Base-by-base conservation (phyloP, 2,113 vertebrate genomes). In the cattle (Bos taurus) region DNA sequence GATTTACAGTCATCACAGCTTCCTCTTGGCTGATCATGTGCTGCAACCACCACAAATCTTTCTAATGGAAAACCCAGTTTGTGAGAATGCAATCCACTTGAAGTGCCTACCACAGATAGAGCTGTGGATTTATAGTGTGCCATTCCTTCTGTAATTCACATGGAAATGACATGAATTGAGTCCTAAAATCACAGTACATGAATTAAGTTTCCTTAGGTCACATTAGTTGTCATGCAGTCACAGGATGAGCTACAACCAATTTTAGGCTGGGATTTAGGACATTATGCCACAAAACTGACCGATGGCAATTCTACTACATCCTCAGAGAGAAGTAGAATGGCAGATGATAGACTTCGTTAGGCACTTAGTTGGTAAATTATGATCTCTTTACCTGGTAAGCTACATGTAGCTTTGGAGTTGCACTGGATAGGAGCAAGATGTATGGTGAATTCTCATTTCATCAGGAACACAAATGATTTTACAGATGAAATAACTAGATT, bases 11-110 rank as follows among this genome's bases (percentile, higher is more conserved):
- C 64, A 17, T 85, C 83, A 91, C 82, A 67, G 59, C 74, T 97
- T 84, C 81, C 62, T 87, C 83, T 87, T 92, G 88, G 40, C 93
- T 90, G 94, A 59, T 74, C 36, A 91, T 19, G 30, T 46, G 26
- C 85, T 46, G 59, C 77, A 36, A 36, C 85, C 83, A 94, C 90
- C 56, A 97, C 83, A 87, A 84, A 97, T 95, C 95, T 93, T 96
- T 59, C 86, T 94, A 80, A 96, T 89, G 81, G 96, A 96, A 97
- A 98, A 95, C 30, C 46, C 86, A 36, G 48, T 95, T 94, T 90
- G 86, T 92, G 56, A 88, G 88, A 94, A 92, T 5, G 40, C 28
- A 85, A 52, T 81, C 36, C 83, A 74, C 46, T 80, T n/a, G 50
- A 90, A 91, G 46, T 64, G 85, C 60, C n/a, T 48, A 57, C 59